These are phyloP conservation scores for Deilephila porcellus DNA, from an alignment of 2,888 invertebrate species.

Conservation along the genomic window DNA sequence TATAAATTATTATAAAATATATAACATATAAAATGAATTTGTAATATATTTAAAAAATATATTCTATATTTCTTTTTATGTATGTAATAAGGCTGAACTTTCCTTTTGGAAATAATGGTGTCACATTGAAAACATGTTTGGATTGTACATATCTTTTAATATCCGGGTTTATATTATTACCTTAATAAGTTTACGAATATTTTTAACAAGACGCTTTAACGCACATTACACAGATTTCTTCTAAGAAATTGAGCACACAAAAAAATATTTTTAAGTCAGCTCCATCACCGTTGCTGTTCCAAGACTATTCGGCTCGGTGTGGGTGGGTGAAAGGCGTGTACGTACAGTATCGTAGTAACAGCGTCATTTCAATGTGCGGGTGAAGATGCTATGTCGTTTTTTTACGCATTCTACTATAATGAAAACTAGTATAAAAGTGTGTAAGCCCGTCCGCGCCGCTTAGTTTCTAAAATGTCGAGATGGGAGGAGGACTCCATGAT, in stretches of 20 bases:
- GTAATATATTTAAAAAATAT: too few species aligned
- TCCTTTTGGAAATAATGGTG: too few species aligned
- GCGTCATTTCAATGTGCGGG: constrained; percentile 54
- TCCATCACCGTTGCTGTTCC: constrained; percentile 54
- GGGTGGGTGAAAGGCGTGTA: constrained; percentile 77
- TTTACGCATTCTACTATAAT: constrained; percentile 65
- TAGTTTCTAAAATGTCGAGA: constrained; percentile 65
- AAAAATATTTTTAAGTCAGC: constrained; percentile 35
- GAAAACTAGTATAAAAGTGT: constrained; percentile 76
- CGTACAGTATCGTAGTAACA: constrained; percentile 60
- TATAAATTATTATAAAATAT: too few species aligned
- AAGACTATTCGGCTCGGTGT: constrained; percentile 45
- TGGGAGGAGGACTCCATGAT: constrained; percentile 34
- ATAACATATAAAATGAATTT: too few species aligned
- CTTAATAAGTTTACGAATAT: too few species aligned
- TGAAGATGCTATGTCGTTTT: constrained; percentile 68
- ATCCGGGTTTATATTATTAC: too few species aligned
- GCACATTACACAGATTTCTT: too few species aligned
- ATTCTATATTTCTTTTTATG: too few species aligned
- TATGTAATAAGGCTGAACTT: too few species aligned
- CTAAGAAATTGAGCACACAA: background rate
- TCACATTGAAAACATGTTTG: too few species aligned
- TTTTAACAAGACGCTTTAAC: too few species aligned
- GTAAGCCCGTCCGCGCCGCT: constrained; percentile 52
- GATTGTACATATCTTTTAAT: too few species aligned